Conservation (phyloP, 2,888 invertebrate genomes). For the Tolmerus cingulatus region DNA sequence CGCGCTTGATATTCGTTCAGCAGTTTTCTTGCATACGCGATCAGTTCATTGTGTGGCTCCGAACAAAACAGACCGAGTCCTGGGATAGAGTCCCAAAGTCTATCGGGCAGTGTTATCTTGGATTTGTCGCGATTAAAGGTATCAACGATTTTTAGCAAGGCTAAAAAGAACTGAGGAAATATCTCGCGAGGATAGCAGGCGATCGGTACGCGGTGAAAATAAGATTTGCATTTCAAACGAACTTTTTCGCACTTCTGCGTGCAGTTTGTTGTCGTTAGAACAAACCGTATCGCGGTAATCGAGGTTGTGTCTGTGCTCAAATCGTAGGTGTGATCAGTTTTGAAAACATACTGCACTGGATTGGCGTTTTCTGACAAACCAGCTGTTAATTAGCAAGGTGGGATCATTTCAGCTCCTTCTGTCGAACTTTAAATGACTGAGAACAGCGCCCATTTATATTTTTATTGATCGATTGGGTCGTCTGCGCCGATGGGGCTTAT, state of each 20-base stretch:
- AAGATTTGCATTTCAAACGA: neutral
- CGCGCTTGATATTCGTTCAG: slow-evolving; percentile 31
- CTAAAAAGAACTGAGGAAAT: neutral
- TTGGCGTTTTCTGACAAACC: neutral
- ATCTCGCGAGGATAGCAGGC: neutral
- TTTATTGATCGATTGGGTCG: neutral
- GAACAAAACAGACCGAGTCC: slow-evolving; percentile 31
- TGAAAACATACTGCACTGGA: neutral
- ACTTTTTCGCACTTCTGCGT: neutral
- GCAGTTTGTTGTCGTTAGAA: neutral
- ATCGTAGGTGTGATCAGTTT: slow-evolving; percentile 25
- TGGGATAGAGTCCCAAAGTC: neutral
- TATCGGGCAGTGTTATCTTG: slow-evolving; percentile 1
- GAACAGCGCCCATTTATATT: neutral
- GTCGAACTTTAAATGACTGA: neutral
- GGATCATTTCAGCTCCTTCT: slow-evolving; percentile 2
- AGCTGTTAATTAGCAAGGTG: slow-evolving; percentile 27
- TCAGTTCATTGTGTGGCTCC: slow-evolving; percentile 35
- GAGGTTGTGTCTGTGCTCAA: neutral
- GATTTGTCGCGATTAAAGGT: neutral
- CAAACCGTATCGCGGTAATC: neutral
- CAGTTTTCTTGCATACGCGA: slow-evolving; percentile 30
- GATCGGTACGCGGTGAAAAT: neutral
- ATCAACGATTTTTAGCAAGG: neutral
- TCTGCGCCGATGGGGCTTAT: neutral